A percentile compares a stretch with the other conserved stretches of the same genome.
These are phyloP conservation scores for Aporophyla nigra DNA, from an alignment of 2,888 invertebrate genomes.

Conservation along the genomic window DNA sequence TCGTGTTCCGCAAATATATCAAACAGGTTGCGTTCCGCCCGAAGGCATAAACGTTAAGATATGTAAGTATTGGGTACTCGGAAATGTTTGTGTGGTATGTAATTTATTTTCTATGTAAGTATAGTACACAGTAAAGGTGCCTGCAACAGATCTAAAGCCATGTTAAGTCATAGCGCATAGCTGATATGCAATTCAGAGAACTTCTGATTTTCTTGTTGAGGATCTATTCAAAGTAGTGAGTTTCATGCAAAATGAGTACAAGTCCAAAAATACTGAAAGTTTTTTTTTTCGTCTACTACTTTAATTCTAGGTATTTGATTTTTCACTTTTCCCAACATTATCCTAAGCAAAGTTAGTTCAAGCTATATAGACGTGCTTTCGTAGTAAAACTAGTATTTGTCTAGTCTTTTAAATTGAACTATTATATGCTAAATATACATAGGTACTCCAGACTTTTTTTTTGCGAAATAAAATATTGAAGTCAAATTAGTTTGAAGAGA, in stretches of 20 bases:
- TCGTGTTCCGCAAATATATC: slow-evolving; percentile 72
- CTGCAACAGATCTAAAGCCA: not conserved
- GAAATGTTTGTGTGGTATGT: slow-evolving; percentile 19
- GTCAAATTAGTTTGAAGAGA: slow-evolving; percentile 12
- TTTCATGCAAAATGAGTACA: not conserved
- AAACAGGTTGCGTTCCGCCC: slow-evolving; percentile 56
- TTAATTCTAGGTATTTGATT: not conserved
- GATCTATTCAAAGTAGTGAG: not conserved
- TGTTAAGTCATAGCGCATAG: not conserved
- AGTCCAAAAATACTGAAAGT: not conserved
- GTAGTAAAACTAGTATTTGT: not conserved
- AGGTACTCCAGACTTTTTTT: not conserved
- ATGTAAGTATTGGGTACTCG: slow-evolving; percentile 37
- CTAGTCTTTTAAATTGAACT: slow-evolving; percentile 27
- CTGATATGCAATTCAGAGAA: not conserved
- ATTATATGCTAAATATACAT: not conserved
- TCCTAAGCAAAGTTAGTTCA: not conserved
- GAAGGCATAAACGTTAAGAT: slow-evolving; percentile 44
- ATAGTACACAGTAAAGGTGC: not conserved
- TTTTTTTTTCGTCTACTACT: not conserved
- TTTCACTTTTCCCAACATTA: not conserved
- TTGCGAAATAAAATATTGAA: not conserved
- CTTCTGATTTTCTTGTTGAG: too few relatives aligned
- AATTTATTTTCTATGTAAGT: slow-evolving; percentile 10
- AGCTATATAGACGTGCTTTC: not conserved